phyloP scores from a whole-genome alignment of 2,797 vertebrate species.

The Gymnothorax reevesii region DNA sequence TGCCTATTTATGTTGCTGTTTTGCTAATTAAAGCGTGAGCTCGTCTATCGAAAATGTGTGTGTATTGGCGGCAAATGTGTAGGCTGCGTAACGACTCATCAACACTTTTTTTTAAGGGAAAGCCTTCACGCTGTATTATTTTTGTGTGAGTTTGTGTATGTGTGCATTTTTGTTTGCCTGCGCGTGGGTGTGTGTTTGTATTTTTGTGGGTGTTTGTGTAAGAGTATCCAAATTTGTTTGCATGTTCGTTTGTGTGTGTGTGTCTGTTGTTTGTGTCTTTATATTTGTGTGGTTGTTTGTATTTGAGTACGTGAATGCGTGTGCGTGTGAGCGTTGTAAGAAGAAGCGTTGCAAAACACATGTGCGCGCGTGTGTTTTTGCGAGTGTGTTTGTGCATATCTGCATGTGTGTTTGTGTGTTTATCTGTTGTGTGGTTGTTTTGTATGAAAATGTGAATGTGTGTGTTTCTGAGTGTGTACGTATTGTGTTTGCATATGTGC shows the following conservation, averaged over 20 bases:
- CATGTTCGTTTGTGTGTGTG: neutral
- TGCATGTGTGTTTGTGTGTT: no score
- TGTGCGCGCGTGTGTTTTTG: no score
- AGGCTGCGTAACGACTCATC: neutral
- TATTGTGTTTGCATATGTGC: no score
- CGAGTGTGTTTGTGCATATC: no score
- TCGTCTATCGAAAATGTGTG: constrained; percentile 2
- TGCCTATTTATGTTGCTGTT: neutral
- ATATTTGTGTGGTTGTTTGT: neutral
- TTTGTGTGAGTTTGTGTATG: neutral
- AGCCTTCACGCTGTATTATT: neutral
- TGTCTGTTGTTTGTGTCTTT: neutral
- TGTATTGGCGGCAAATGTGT: neutral
- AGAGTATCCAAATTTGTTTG: neutral
- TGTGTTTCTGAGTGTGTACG: no score
- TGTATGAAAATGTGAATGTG: no score
- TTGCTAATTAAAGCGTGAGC: neutral
- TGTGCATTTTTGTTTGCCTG: neutral
- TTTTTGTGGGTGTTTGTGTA: no score
- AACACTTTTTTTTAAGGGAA: neutral
- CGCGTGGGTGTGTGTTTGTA: neutral
- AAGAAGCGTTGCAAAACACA: no score
- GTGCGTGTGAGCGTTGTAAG: no score
- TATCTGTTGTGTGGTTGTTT: no score
- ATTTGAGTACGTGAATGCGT: no score